A percentile compares a stretch with the other conserved stretches of the same genome.
phyloP scores from a whole-genome alignment of 1,140 invertebrate species.

The Dryas iulia region DNA sequence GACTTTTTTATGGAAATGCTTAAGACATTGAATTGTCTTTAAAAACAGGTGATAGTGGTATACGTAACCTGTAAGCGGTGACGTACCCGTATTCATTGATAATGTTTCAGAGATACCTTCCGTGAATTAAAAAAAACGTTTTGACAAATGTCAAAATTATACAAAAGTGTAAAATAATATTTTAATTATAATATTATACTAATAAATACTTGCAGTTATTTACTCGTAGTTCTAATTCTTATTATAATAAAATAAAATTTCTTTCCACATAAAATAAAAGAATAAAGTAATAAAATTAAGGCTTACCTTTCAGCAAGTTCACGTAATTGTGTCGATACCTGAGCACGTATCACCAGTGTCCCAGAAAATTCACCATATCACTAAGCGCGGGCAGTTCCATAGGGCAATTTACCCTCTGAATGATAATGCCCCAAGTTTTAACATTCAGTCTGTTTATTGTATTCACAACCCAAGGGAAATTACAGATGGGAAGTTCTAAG shows the following conservation, averaged over 20 bases:
- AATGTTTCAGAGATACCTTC: neutral
- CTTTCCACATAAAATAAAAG: neutral
- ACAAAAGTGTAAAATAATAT: no score
- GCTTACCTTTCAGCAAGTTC: slow-evolving; percentile 31
- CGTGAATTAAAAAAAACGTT: no score
- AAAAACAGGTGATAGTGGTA: neutral
- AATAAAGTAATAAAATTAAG: neutral
- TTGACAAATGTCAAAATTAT: no score
- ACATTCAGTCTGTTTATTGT: slow-evolving; percentile 53
- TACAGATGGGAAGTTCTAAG: slow-evolving; percentile 47
- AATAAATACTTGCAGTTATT: neutral
- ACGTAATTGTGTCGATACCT: slow-evolving; percentile 3
- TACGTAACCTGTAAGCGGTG: neutral
- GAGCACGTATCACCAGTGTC: slow-evolving; percentile 28
- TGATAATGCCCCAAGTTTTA: slow-evolving; percentile 51
- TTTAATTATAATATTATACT: no score
- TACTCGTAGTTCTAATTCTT: no score
- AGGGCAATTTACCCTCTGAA: slow-evolving; percentile 38
- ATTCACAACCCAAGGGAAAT: slow-evolving; percentile 71
- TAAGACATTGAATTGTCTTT: neutral
- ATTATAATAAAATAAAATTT: no score
- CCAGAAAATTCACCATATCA: slow-evolving; percentile 38
- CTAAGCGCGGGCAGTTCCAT: slow-evolving; percentile 30
- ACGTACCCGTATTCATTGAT: neutral
- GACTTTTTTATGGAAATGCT: slow-evolving; percentile 20